Conservation (phyloP, 2,797 vertebrate genomes). For the Carduelis carduelis region DNA sequence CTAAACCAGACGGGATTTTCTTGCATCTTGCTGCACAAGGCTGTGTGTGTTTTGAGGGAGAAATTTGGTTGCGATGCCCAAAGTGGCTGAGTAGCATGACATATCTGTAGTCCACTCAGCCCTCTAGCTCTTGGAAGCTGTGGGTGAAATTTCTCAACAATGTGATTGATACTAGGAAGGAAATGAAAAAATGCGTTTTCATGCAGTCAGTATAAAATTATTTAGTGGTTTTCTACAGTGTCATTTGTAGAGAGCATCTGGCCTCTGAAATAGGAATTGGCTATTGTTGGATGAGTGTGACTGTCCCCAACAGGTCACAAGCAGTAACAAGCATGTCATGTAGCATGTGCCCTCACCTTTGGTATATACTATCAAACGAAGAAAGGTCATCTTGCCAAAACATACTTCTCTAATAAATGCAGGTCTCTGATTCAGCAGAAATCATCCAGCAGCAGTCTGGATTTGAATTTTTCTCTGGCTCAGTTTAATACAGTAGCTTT, state of each 20-base stretch:
- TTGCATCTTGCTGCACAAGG: fast-evolving
- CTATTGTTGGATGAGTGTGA: background rate
- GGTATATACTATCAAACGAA: background rate
- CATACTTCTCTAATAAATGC: background rate
- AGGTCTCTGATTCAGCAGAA: background rate
- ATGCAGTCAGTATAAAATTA: background rate
- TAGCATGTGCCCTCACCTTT: background rate
- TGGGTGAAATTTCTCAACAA: background rate
- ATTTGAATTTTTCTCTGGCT: background rate
- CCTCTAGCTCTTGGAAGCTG: background rate
- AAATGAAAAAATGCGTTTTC: background rate
- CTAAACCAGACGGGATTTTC: background rate
- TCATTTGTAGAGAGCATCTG: background rate
- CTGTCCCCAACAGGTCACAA: background rate
- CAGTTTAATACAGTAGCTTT: background rate
- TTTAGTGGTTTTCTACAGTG: background rate
- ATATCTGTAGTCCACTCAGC: background rate
- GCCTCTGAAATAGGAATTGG: background rate
- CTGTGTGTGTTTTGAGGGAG: background rate
- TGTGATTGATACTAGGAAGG: background rate
- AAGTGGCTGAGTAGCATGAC: background rate
- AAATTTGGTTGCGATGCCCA: background rate
- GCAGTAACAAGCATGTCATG: background rate
- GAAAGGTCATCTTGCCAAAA: background rate
- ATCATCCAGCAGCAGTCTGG: background rate